A percentile compares a stretch with the other conserved stretches of the same genome.
Conservation (phyloP, 2,797 vertebrate species). For the Sciurus carolinensis region DNA sequence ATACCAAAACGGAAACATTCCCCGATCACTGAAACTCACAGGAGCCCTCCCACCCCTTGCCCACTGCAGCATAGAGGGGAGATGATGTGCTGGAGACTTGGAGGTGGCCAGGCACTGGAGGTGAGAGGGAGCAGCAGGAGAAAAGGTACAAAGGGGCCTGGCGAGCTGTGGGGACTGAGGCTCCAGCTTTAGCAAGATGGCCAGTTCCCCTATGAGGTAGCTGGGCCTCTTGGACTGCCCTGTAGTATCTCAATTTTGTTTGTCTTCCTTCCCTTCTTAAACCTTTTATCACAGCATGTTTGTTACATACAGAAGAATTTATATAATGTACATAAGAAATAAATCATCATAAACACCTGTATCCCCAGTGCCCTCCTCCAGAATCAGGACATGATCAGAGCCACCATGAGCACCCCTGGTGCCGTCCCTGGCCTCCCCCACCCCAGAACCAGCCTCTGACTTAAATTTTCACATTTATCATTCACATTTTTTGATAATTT, state of each 20-base stretch:
- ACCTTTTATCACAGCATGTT: background rate
- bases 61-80: background rate
- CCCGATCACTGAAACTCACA: background rate
- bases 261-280: background rate
- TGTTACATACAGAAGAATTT: background rate
- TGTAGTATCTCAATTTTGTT: background rate
- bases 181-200: background rate
- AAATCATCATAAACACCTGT: background rate
- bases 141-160: background rate
- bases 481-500: background rate
- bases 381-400: fast-evolving
- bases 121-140: too few species aligned
- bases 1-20: conserved; percentile 25
- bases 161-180: background rate
- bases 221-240: background rate
- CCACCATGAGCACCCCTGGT: fast-evolving
- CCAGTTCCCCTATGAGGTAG: background rate
- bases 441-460: background rate
- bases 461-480: background rate
- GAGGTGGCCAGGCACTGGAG: too few species aligned
- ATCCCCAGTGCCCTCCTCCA: background rate
- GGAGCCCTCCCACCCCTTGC: too few species aligned
- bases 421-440: background rate
- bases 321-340: background rate
- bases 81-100: too few species aligned